A percentile compares a stretch with the other conserved stretches of the same genome.
Conservation (phyloP, 2,888 invertebrate genomes). For the Chrysolina oricalcia region DNA sequence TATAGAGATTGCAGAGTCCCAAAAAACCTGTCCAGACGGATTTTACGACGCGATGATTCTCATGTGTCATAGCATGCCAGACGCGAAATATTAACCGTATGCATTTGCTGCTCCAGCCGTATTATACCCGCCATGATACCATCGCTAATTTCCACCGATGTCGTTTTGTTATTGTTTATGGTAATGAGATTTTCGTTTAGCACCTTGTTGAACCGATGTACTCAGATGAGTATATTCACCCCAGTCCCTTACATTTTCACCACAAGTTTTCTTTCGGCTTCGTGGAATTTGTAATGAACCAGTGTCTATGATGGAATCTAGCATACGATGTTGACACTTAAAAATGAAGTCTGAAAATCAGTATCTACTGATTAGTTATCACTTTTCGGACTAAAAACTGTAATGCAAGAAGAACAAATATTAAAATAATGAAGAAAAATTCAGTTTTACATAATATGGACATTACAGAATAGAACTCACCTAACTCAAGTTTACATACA, state of each 20-base stretch:
- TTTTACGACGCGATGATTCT: conserved; percentile 59
- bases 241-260: not conserved
- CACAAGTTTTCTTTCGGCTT: not conserved
- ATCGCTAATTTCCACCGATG: conserved; percentile 35
- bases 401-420: too few relatives aligned
- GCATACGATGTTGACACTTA: too few relatives aligned
- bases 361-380: too few relatives aligned
- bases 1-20: conserved; percentile 42
- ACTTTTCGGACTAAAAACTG: too few relatives aligned
- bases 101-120: conserved; percentile 21
- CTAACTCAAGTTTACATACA: too few relatives aligned
- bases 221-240: not conserved
- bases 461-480: too few relatives aligned
- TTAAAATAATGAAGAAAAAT: too few relatives aligned
- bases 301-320: not conserved
- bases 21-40: conserved; percentile 58
- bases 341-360: too few relatives aligned
- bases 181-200: conserved; percentile 30
- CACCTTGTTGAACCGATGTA: conserved; percentile 6
- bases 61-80: conserved; percentile 45
- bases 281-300: not conserved
- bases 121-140: conserved; percentile 31
- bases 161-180: conserved; percentile 40
- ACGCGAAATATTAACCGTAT: conserved; percentile 42
- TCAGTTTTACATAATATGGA: too few relatives aligned